A percentile compares a stretch with the other conserved stretches of the same genome.
Evolutionary conservation across 2,888 invertebrate species (phyloP).

Genomic region (Colletes collaris): DNA sequence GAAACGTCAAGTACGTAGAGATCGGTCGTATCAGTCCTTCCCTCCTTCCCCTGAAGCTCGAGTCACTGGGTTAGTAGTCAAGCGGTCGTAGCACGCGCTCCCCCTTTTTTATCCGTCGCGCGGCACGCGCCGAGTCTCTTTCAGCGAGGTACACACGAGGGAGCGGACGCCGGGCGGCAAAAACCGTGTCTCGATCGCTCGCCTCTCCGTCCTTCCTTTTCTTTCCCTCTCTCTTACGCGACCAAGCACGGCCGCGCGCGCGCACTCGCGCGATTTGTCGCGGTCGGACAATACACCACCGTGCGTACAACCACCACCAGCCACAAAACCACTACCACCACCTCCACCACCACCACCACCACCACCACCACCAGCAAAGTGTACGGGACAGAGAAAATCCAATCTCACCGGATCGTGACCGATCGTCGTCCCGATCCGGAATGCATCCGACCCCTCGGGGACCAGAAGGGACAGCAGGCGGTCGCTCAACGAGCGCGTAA

Average conservation of each 20-base stretch:
- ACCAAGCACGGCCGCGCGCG: slow-evolving; percentile 24
- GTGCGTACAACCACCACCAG: slow-evolving; percentile 51
- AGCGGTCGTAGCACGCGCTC: slow-evolving; percentile 61
- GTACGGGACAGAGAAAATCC: slow-evolving; percentile 23
- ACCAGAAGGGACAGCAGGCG: slow-evolving; percentile 17
- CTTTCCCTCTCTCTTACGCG: slow-evolving; percentile 41
- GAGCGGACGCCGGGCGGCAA: slow-evolving; percentile 60
- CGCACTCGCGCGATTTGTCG: slow-evolving; percentile 33
- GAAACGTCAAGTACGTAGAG: slow-evolving; percentile 38
- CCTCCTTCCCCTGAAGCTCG: slow-evolving; percentile 34
- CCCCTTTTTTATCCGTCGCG: slow-evolving; percentile 57
- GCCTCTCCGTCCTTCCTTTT: slow-evolving; percentile 45
- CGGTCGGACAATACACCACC: slow-evolving; percentile 44
- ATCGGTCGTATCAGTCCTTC: slow-evolving; percentile 34
- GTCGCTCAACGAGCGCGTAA: slow-evolving; percentile 11
- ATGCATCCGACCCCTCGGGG: slow-evolving; percentile 35
- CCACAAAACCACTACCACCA: slow-evolving; percentile 48
- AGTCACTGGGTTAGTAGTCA: slow-evolving; percentile 66
- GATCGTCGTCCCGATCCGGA: slow-evolving; percentile 31
- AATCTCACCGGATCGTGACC: slow-evolving; percentile 37
- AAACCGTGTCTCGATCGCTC: slow-evolving; percentile 52
- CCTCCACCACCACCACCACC: slow-evolving; percentile 49
- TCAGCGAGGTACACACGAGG: slow-evolving; percentile 51
- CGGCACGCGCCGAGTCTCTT: slow-evolving; percentile 58
- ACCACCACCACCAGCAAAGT: slow-evolving; percentile 31